Percentiles rank a stretch among this genome's conserved stretches.
Conservation (phyloP, 2,888 invertebrate genomes). For the Caenorhabditis plicata region DNA sequence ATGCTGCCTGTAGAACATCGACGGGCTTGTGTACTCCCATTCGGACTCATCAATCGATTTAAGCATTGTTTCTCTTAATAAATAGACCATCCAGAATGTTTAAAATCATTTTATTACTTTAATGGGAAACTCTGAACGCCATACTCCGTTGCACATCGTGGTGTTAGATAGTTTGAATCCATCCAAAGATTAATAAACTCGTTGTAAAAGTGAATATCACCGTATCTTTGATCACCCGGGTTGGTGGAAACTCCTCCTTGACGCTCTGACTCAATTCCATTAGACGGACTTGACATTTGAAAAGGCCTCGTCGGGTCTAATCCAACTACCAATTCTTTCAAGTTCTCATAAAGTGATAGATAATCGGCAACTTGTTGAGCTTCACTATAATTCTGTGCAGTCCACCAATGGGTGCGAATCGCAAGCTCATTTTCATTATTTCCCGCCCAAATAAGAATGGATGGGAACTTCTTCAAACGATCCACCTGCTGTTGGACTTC, state of each 20-base stretch:
- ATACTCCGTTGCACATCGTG: conserved; percentile 91
- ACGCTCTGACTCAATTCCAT: conserved; percentile 73
- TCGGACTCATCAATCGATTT: conserved; percentile 31
- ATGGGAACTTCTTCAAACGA: conserved; percentile 79
- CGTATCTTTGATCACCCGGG: conserved; percentile 80
- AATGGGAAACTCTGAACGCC: conserved; percentile 86
- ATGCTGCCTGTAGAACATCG: conserved; percentile 78
- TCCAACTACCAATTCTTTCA: conserved; percentile 5
- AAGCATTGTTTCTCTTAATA: conserved; percentile 33
- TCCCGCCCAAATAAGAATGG: conserved; percentile 84
- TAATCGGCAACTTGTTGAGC: conserved; percentile 52
- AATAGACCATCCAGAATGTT: not conserved
- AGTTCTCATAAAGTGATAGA: conserved; percentile 73
- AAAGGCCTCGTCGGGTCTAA: conserved; percentile 9
- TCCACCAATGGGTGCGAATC: conserved; percentile 42
- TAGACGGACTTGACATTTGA: conserved; percentile 86
- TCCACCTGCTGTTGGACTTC: conserved; percentile 72
- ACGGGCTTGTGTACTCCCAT: conserved; percentile 26
- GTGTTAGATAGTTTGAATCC: conserved; percentile 76
- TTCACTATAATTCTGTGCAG: conserved; percentile 21
- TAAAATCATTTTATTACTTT: conserved; percentile 22
- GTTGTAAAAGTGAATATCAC: conserved; percentile 87
- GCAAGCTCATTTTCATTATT: conserved; percentile 97
- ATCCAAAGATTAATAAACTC: conserved; percentile 80
- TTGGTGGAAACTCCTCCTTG: conserved; percentile 77